Percentiles rank a stretch among this genome's conserved stretches.
Conservation (phyloP, 2,797 vertebrate genomes). For the Kryptopterus vitreolus region DNA sequence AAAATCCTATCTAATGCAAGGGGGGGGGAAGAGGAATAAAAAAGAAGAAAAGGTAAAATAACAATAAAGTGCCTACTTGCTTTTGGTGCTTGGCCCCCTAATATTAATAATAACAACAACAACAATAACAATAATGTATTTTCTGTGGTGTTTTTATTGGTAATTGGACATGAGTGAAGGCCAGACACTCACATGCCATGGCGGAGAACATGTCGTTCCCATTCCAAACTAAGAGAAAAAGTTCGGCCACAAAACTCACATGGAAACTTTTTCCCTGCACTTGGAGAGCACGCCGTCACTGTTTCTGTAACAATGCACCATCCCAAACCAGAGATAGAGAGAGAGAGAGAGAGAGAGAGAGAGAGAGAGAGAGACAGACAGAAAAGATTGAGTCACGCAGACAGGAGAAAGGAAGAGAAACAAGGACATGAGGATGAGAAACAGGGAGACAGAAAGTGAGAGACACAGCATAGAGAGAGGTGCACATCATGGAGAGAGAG, state of each 20-base stretch:
- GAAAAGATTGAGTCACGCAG: not conserved
- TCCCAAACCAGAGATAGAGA: slow-evolving; percentile 18
- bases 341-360: not conserved
- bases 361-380: not conserved
- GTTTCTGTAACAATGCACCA: slow-evolving; percentile 65
- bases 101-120: not conserved
- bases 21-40: too few species aligned
- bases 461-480: too few species aligned
- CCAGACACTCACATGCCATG: slow-evolving; percentile 91
- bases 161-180: not conserved
- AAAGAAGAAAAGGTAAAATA: not conserved
- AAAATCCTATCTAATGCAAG: too few species aligned
- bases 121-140: not conserved
- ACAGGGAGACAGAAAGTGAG: too few species aligned
- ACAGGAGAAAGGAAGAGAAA: not conserved
- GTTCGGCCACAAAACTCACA: slow-evolving; percentile 97
- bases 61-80: not conserved
- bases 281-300: slow-evolving; percentile 61
- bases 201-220: slow-evolving; percentile 93
- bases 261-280: slow-evolving; percentile 81
- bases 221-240: slow-evolving; percentile 89
- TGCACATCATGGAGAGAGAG: too few species aligned
- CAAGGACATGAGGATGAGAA: too few species aligned
- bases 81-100: not conserved
- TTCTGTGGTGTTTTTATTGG: not conserved